phyloP scores from a whole-genome alignment of 1,140 invertebrate species.

The Rhagoletis zephyria region DNA sequence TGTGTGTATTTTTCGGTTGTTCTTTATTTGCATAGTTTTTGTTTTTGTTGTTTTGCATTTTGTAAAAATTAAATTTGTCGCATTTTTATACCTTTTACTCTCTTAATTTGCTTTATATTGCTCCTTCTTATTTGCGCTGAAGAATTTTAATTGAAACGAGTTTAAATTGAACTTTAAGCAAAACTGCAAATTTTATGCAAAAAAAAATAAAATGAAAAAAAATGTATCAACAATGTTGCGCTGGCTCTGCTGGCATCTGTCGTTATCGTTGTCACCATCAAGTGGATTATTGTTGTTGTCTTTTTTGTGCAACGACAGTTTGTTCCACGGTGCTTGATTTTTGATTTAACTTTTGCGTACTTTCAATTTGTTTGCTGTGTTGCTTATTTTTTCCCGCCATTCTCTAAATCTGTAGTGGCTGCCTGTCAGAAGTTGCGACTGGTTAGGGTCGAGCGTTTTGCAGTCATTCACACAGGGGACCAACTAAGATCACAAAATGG shows the following conservation, averaged over 20 bases:
- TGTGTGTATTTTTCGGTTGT: not conserved
- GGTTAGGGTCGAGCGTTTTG: no score
- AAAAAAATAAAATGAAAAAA: not conserved
- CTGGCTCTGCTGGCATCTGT: not conserved
- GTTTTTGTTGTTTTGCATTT: not conserved
- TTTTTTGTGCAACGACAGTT: not conserved
- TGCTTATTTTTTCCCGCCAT: not conserved
- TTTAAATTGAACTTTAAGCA: not conserved
- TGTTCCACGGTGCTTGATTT: not conserved
- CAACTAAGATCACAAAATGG: no score
- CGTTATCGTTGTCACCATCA: no score
- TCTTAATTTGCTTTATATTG: constrained; percentile 24
- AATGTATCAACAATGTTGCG: no score
- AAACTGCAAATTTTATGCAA: constrained; percentile 31
- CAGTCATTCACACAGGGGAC: no score
- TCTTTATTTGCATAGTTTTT: not conserved
- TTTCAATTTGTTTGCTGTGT: no score
- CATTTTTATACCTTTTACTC: not conserved
- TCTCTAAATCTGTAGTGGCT: no score
- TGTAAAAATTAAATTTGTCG: constrained; percentile 44
- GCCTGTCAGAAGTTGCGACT: no score
- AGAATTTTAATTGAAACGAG: constrained; percentile 56
- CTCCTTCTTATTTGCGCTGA: constrained; percentile 10
- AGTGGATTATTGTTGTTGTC: not conserved
- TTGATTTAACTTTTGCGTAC: no score